Base-by-base conservation (phyloP, 2,888 invertebrate species). In the Drosophila nr. medialis region DNA sequence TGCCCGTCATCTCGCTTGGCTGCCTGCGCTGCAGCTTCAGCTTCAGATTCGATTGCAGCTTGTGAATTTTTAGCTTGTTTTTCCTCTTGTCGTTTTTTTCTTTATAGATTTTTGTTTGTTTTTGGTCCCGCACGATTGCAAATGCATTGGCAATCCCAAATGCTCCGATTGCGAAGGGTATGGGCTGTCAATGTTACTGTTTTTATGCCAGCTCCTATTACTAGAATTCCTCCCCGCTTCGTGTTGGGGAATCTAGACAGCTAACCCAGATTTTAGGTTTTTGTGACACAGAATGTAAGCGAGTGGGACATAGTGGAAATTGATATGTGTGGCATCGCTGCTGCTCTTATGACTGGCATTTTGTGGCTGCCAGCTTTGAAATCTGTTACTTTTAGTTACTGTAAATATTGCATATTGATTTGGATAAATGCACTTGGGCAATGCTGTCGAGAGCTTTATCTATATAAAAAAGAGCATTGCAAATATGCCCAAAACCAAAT, bases 181-280 rank as follows among this genome's bases (percentile, higher is more conserved):
- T 53, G 75, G 59, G 30, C 71, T 62, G 64, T 68, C 77, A 64
- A 79, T 75, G 42, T 65, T 29, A 34, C 50, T 48, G 61, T 63
- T 64, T 42, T 21, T 6, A 42, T 42, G 42, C 42, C 42, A 27
- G 24, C 45, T 45, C 21, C 15, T 1, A 8, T 45, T 45, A 27
- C 24, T 24, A 24, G 45, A 24, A 15, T 45, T 15, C 55, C 45
- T 42, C 38, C 36, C 24, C 48, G 50, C 21, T 50, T 62, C 40
- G 30, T 55, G 56, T 54, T 18, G 63, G 55, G 27, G 48, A 67
- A 67, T 76, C 90, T 76, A 72, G 69, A 82, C 89, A 84, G 81
- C 85, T 89, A 89, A 90, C 86, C 86, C 72, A 90, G 90, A 81
- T 86, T 86, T 86, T 66, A 63, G 83, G 66, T 74, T 77, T 90